phyloP scores from a whole-genome alignment of 2,797 vertebrate species.

The Oophaga sylvatica region DNA sequence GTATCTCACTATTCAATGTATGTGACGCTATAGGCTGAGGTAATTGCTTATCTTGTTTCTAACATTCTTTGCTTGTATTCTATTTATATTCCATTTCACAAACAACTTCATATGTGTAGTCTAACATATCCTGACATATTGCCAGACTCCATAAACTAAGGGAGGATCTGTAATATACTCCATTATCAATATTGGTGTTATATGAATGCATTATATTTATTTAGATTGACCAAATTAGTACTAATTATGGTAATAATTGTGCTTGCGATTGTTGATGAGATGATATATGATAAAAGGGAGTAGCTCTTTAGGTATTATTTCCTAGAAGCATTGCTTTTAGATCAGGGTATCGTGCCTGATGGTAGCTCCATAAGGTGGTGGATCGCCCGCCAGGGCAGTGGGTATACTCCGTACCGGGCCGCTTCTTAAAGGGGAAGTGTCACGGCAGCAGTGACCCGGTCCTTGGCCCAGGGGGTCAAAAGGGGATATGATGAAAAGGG shows the following conservation, averaged over 20 bases:
- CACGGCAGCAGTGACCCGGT: no score
- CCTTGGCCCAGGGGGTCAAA: no score
- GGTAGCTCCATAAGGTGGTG: no score
- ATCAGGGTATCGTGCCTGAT: no score
- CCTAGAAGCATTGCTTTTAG: no score
- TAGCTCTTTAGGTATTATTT: no score
- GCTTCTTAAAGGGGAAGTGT: no score
- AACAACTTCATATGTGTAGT: background rate
- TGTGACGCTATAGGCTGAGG: slow-evolving; percentile 48
- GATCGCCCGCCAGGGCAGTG: no score
- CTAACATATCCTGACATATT: background rate
- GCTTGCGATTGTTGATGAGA: background rate
- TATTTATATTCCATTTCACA: slow-evolving; percentile 21
- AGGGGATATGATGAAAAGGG: no score
- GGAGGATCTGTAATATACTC: background rate
- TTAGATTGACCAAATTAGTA: no score
- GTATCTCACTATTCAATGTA: slow-evolving; percentile 34
- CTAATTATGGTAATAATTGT: background rate
- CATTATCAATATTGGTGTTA: background rate
- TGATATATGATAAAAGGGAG: background rate
- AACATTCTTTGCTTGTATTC: background rate
- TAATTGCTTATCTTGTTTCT: slow-evolving; percentile 44
- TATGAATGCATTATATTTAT: background rate
- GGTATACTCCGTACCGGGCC: no score
- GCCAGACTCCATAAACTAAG: background rate